phyloP scores from a whole-genome alignment of 2,888 invertebrate genomes.

The Lapara coniferarum region DNA sequence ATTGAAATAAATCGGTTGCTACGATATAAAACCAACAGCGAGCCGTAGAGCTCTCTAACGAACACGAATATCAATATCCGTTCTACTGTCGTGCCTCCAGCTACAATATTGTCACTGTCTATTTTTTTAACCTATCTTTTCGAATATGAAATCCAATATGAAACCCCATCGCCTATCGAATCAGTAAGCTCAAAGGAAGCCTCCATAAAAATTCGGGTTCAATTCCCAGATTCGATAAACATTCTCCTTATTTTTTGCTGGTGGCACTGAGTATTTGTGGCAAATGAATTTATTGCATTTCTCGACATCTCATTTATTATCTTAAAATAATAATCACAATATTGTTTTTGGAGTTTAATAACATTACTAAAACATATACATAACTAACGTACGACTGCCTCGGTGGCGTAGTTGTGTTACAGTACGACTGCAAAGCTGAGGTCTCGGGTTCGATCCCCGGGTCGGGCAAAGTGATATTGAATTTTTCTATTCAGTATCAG shows the following conservation, averaged over 20 bases:
- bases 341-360: too few relatives aligned
- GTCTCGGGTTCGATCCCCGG: too few relatives aligned
- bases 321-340: too few relatives aligned
- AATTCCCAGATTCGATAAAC: not conserved
- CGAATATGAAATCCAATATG: not conserved
- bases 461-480: too few relatives aligned
- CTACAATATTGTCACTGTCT: constrained; percentile 14
- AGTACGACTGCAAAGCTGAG: too few relatives aligned
- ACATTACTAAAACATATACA: too few relatives aligned
- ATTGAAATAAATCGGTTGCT: constrained; percentile 2
- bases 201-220: not conserved
- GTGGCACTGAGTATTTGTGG: not conserved
- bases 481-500: too few relatives aligned
- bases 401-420: too few relatives aligned
- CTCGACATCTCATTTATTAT: too few relatives aligned
- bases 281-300: too few relatives aligned
- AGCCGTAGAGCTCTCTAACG: constrained; percentile 11
- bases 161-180: not conserved
- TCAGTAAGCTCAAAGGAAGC: not conserved
- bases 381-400: too few relatives aligned
- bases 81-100: constrained; percentile 27
- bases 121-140: constrained; percentile 20
- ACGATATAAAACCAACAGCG: constrained; percentile 19
- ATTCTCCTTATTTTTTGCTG: not conserved
- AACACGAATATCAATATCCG: constrained; percentile 37